Evolutionary conservation across 1,140 invertebrate species (phyloP).

Genomic region (Drosophila azteca): DNA sequence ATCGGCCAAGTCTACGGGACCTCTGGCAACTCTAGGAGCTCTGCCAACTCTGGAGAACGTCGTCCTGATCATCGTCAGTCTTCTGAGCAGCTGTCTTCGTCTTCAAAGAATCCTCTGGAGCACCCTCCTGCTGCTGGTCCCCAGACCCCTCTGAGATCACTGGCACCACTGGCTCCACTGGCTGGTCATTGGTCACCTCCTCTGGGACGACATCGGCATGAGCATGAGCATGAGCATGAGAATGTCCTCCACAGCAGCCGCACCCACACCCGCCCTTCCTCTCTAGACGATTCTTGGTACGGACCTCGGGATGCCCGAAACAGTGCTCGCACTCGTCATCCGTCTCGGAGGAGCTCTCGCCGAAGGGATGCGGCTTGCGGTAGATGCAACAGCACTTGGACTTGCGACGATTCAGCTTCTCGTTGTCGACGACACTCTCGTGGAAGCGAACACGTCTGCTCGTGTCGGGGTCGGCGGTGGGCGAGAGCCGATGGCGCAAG

Average conservation of each 20-base stretch:
- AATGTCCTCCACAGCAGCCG: background rate
- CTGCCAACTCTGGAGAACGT: no score
- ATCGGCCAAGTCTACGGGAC: no score
- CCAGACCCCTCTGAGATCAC: background rate
- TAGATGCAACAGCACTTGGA: slow-evolving; percentile 97
- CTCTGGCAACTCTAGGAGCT: no score
- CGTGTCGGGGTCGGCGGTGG: slow-evolving; percentile 47
- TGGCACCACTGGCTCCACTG: no score
- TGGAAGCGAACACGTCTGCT: slow-evolving; percentile 92
- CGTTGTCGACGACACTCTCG: slow-evolving; percentile 95
- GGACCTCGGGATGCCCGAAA: slow-evolving; percentile 91
- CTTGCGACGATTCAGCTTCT: slow-evolving; percentile 95
- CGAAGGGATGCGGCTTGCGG: slow-evolving; percentile 91
- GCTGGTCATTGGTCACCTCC: no score
- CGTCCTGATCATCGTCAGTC: no score
- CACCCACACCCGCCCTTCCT: slow-evolving; percentile 21
- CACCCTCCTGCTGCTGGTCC: no score
- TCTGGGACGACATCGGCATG: background rate
- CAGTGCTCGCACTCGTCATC: slow-evolving; percentile 94
- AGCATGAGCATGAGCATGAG: background rate
- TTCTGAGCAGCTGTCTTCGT: no score
- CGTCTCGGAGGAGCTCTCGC: slow-evolving; percentile 91
- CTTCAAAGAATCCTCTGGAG: no score
- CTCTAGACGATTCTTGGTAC: slow-evolving; percentile 84
- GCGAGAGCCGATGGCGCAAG: slow-evolving; percentile 8